phyloP scores from a whole-genome alignment of 2,797 vertebrate species.

The Champsocephalus esox region DNA sequence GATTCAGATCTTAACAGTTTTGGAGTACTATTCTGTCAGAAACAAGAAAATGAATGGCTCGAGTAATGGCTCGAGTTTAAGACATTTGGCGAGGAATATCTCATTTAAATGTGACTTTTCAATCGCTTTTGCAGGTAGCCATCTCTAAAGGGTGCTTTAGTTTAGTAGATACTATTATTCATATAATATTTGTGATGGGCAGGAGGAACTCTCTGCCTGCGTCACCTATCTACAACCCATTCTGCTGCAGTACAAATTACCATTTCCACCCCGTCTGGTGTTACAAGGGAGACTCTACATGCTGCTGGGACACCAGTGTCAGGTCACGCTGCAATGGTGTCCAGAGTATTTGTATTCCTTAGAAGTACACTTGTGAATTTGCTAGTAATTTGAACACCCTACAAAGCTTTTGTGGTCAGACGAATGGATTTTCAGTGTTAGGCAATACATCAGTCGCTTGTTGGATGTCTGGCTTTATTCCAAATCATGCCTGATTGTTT shows the following conservation, averaged over 20 bases:
- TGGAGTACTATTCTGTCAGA: background rate
- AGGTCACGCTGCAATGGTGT: conserved; percentile 3
- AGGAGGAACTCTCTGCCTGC: conserved; percentile 12
- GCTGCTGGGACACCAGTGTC: conserved; percentile 45
- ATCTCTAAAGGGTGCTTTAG: conserved; percentile 16
- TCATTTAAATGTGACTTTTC: conserved; percentile 33
- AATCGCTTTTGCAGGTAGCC: conserved; percentile 25
- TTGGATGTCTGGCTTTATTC: conserved; percentile 22
- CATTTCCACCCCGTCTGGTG: conserved; percentile 27
- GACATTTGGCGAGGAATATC: conserved; percentile 27
- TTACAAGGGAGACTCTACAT: conserved; percentile 9
- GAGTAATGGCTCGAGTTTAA: background rate
- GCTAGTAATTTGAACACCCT: background rate
- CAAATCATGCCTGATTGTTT: conserved; percentile 15
- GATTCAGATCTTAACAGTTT: background rate
- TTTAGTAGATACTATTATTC: conserved; percentile 55
- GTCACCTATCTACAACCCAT: background rate
- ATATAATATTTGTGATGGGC: conserved; percentile 35
- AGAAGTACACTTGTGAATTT: conserved; percentile 6
- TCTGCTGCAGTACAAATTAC: conserved; percentile 37
- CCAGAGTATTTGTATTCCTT: conserved; percentile 23
- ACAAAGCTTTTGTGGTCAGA: conserved; percentile 25
- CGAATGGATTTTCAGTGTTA: conserved; percentile 20
- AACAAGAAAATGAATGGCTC: too few species aligned
- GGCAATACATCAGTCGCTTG: conserved; percentile 28